These are phyloP conservation scores for Gymnogyps californianus DNA, from an alignment of 2,113 vertebrate species.

Conservation along the genomic window DNA sequence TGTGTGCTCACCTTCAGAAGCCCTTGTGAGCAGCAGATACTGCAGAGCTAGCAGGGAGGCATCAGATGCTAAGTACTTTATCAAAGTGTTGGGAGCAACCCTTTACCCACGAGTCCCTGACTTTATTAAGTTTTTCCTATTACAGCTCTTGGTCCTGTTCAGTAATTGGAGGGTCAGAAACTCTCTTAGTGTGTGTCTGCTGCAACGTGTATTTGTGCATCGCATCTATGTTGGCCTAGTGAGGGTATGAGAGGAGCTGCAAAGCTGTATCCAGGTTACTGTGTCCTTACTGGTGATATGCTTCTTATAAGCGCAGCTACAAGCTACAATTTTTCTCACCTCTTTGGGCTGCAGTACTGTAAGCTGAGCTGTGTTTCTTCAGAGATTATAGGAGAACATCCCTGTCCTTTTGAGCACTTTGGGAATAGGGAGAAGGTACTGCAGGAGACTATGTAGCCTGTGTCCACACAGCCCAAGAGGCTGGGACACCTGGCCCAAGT, in stretches of 20 bases:
- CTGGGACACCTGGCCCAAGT: background rate
- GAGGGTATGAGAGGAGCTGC: background rate
- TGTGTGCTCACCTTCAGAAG: background rate
- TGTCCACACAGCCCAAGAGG: background rate
- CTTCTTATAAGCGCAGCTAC: background rate
- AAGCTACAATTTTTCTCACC: background rate
- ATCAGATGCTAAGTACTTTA: background rate
- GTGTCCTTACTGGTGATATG: background rate
- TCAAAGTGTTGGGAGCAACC: background rate
- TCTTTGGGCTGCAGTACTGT: background rate
- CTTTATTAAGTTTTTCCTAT: background rate
- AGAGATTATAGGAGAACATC: background rate
- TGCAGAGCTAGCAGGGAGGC: background rate
- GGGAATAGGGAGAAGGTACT: background rate
- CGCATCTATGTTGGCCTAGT: background rate
- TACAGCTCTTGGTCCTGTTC: background rate
- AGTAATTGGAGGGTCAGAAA: background rate
- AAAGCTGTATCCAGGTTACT: background rate
- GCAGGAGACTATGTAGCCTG: background rate
- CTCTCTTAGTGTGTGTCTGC: background rate
- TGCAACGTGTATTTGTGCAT: background rate
- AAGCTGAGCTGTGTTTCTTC: background rate
- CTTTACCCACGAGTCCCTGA: background rate
- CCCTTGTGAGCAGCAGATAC: background rate
- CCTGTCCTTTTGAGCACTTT: background rate